A percentile compares a stretch with the other conserved stretches of the same genome.
These are phyloP conservation scores for Brevipalpus yothersi DNA, from an alignment of 1,140 invertebrate species.

Conservation along the genomic window DNA sequence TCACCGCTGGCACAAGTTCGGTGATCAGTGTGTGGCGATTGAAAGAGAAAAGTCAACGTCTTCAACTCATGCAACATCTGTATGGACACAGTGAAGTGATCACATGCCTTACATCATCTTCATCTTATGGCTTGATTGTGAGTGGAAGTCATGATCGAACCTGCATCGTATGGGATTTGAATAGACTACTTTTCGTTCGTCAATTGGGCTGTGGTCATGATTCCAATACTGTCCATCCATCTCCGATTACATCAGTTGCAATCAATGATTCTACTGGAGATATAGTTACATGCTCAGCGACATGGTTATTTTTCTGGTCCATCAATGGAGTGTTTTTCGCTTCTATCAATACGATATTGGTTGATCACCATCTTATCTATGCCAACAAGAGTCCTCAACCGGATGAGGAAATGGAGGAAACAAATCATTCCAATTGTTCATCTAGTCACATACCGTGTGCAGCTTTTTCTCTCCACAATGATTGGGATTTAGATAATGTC, in stretches of 20 bases:
- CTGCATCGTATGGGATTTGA: slow-evolving; percentile 36
- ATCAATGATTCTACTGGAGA: slow-evolving; percentile 94
- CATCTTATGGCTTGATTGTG: slow-evolving; percentile 31
- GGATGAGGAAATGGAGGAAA: background rate
- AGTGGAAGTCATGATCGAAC: slow-evolving; percentile 45
- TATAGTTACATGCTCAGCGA: slow-evolving; percentile 87
- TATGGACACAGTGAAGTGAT: slow-evolving; percentile 88
- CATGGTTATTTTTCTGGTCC: slow-evolving; percentile 85
- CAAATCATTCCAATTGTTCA: background rate
- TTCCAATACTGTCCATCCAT: slow-evolving; percentile 18
- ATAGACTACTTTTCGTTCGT: slow-evolving; percentile 64
- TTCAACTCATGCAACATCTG: slow-evolving; percentile 54
- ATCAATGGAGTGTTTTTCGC: slow-evolving; percentile 83
- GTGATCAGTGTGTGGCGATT: slow-evolving; percentile 80
- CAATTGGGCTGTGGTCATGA: slow-evolving; percentile 32
- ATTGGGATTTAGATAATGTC: slow-evolving; percentile 93
- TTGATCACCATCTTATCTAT: slow-evolving; percentile 11
- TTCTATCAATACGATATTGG: slow-evolving; percentile 60
- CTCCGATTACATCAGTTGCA: slow-evolving; percentile 78
- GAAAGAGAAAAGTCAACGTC: slow-evolving; percentile 32
- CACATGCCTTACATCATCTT: slow-evolving; percentile 44
- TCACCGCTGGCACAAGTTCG: slow-evolving; percentile 85
- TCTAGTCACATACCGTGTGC: slow-evolving; percentile 57
- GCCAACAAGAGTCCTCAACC: background rate
- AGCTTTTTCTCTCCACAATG: slow-evolving; percentile 67